Percentiles rank a stretch among this genome's conserved stretches.
Evolutionary conservation across 2,888 invertebrate species (phyloP).

Genomic region (Sinhomidia bicolor): DNA sequence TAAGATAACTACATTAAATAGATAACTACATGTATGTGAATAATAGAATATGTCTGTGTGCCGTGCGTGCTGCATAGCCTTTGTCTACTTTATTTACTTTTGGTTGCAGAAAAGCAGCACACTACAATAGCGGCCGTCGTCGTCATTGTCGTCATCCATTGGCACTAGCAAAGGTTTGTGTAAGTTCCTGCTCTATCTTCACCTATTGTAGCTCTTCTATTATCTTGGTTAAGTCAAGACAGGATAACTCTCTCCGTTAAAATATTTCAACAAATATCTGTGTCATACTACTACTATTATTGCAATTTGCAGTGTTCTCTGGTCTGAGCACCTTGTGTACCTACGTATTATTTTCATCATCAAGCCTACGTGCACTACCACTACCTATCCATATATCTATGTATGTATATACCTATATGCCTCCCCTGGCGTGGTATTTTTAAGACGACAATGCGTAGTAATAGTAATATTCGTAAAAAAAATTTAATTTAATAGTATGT

Average conservation of each 20-base stretch:
- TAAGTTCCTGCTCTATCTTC: background rate
- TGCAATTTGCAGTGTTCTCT: background rate
- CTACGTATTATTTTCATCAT: too few relatives aligned
- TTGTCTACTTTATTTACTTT: background rate
- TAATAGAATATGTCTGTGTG: too few relatives aligned
- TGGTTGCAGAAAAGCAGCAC: background rate
- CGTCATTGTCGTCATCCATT: constrained; percentile 9
- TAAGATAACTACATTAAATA: background rate
- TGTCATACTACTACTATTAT: background rate
- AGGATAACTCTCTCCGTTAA: background rate
- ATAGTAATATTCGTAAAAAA: background rate
- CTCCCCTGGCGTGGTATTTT: background rate
- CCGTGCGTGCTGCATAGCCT: too few relatives aligned
- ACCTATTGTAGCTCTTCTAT: too few relatives aligned
- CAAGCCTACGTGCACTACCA: too few relatives aligned
- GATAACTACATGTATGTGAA: background rate
- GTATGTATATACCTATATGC: background rate
- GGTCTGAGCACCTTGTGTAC: background rate
- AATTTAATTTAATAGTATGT: background rate
- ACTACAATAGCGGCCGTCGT: background rate
- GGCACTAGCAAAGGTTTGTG: background rate
- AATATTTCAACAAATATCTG: background rate
- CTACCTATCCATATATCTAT: too few relatives aligned
- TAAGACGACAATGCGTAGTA: background rate
- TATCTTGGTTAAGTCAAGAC: constrained; percentile 1